A percentile compares a stretch with the other conserved stretches of the same genome.
These are phyloP conservation scores for Amblyopsis rosae DNA, from an alignment of 2,113 vertebrate genomes.

Conservation along the genomic window DNA sequence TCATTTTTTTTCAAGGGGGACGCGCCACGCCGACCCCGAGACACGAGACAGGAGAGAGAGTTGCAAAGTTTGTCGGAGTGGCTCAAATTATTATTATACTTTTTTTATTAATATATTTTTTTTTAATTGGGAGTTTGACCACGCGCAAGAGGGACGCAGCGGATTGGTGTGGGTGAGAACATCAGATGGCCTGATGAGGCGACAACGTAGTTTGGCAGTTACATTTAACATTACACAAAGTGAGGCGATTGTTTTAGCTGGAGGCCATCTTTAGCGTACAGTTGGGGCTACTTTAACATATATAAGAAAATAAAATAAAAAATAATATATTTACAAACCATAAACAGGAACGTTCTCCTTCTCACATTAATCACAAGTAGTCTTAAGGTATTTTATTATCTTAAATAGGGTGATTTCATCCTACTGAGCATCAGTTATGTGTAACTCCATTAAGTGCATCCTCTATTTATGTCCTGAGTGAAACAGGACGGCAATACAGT, in stretches of 20 bases:
- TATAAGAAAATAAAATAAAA: conserved; percentile 31
- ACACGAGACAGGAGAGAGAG: conserved; percentile 26
- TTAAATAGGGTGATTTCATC: conserved; percentile 71
- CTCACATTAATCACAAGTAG: conserved; percentile 75
- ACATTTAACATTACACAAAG: conserved; percentile 57
- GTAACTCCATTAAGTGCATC: conserved; percentile 70
- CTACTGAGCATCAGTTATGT: conserved; percentile 69
- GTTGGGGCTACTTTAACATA: conserved; percentile 62
- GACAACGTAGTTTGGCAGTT: conserved; percentile 48
- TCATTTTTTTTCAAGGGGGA: conserved; percentile 30
- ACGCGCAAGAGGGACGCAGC: neutral
- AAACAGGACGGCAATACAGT: conserved; percentile 59
- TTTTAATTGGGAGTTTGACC: conserved; percentile 30
- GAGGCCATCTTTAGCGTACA: conserved; percentile 61
- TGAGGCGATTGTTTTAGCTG: conserved; percentile 67
- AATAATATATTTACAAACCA: conserved; percentile 75
- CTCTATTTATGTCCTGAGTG: conserved; percentile 66
- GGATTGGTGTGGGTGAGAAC: conserved; percentile 32
- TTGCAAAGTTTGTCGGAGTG: conserved; percentile 50
- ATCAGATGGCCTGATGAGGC: conserved; percentile 45
- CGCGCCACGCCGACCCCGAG: conserved; percentile 11
- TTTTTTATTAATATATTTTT: neutral
- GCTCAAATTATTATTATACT: conserved; percentile 26
- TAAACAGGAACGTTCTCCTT: conserved; percentile 72
- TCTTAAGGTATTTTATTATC: conserved; percentile 67